These are phyloP conservation scores for Melieria picta DNA, from an alignment of 2,888 invertebrate species.

Conservation along the genomic window DNA sequence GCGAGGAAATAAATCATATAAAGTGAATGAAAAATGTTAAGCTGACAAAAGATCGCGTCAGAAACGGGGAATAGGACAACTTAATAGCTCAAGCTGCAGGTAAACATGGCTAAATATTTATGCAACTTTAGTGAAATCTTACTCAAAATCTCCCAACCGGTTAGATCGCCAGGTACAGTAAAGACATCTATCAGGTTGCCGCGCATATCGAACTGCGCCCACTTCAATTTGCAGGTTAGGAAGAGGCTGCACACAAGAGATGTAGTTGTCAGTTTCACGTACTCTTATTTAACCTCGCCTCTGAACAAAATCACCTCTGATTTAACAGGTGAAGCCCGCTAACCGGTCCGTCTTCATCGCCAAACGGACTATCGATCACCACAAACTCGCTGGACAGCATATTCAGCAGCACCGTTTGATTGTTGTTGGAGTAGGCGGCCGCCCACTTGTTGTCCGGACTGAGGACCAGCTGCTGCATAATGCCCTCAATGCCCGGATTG, in stretches of 20 bases:
- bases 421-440: slow-evolving; percentile 94
- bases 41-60: neutral
- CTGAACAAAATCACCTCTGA: slow-evolving; percentile 66
- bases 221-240: slow-evolving; percentile 79
- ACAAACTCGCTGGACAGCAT: slow-evolving; percentile 94
- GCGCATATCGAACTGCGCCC: slow-evolving; percentile 82
- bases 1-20: neutral
- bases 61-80: neutral
- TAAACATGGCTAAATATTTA: no score
- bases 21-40: neutral
- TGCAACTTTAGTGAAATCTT: slow-evolving; percentile 48
- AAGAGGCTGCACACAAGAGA: slow-evolving; percentile 68
- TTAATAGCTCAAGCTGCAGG: no score
- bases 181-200: slow-evolving; percentile 75
- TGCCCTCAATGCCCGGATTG: slow-evolving; percentile 93
- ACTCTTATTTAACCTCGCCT: neutral
- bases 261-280: neutral
- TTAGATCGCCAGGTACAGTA: slow-evolving; percentile 71
- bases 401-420: slow-evolving; percentile 91
- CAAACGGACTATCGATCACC: slow-evolving; percentile 85
- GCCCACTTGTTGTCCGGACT: slow-evolving; percentile 97
- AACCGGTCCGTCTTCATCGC: slow-evolving; percentile 70
- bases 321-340: slow-evolving; percentile 75
- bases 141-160: slow-evolving; percentile 80
- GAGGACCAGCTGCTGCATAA: slow-evolving; percentile 92